These are phyloP conservation scores for Eulithis prunata DNA, from an alignment of 2,888 invertebrate genomes.

Conservation along the genomic window DNA sequence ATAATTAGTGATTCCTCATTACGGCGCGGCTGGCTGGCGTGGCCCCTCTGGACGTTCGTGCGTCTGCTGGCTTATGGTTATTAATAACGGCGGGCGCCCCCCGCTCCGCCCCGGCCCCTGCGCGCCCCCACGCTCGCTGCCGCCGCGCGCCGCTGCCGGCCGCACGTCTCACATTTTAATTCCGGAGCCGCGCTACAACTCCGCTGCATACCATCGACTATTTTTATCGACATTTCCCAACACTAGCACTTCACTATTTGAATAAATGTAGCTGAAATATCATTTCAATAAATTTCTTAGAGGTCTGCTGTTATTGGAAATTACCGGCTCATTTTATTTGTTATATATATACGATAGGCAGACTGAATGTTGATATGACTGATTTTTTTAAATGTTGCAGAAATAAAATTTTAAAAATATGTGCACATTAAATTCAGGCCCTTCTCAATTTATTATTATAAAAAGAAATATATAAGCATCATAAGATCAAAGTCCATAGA, in stretches of 20 bases:
- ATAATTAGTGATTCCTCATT: constrained; percentile 85
- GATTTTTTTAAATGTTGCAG: too few species aligned
- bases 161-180: constrained; percentile 84
- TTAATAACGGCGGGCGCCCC: constrained; percentile 79
- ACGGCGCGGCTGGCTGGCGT: constrained; percentile 70
- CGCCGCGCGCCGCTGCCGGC: constrained; percentile 67
- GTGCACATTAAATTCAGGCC: too few species aligned
- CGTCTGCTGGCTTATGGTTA: constrained; percentile 85
- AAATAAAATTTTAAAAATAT: too few species aligned
- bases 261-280: constrained; percentile 22
- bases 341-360: too few species aligned
- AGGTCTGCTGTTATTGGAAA: neutral
- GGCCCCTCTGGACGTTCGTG: constrained; percentile 85
- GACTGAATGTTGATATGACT: too few species aligned
- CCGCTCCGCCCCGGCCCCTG: constrained; percentile 55
- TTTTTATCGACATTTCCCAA: constrained; percentile 66
- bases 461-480: too few species aligned
- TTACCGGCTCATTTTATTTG: neutral
- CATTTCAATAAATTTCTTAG: neutral
- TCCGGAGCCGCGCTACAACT: constrained; percentile 75
- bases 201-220: constrained; percentile 73
- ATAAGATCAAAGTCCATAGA: too few species aligned
- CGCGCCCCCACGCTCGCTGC: constrained; percentile 54
- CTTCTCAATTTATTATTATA: too few species aligned
- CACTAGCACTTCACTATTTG: constrained; percentile 64